Base-by-base conservation (phyloP, 2,113 vertebrate species). In the Aldabrachelys gigantea region DNA sequence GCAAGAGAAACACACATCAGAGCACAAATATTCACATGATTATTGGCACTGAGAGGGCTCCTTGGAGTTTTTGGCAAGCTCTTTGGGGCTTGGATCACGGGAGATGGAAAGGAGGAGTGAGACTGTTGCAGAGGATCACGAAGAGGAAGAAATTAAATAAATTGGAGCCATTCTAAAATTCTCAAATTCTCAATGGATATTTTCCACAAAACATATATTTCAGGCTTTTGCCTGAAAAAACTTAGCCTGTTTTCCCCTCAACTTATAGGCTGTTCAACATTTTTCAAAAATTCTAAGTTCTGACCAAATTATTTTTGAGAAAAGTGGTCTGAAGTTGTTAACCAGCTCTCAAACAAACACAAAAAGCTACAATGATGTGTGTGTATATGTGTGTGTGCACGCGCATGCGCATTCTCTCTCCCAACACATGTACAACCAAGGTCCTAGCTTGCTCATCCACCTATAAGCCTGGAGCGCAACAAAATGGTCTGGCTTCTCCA, bases 351-450 rank as follows among this genome's bases (percentile, higher is more conserved):
- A 59, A 6, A 59, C 27, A 59, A 12, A 57, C 10, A 27, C 25
- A 59, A 59, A 29, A 27, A 29, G 57, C 57, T 13, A 59, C 57
- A 29, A 59, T 12, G 13, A 2, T 29, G 27, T 29, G 59, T 62
- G n/a, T n/a, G n/a, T n/a, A n/a, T n/a, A 13, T 16, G 29, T 6
- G 29, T 3, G 29, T 2, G 9, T 8, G 5, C 25, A 1, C 11
- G 1, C 52, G 2, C 56, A 14, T 4, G 1, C 12, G 1, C 49
- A 12, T 49, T 49, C 47, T 49, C 22, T 31, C 57, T 31, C 57
- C 27, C 57, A 49, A 50, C 50, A 50, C 11, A 16, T 6, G 35
- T 13, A 31, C 59, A 62, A 35, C 12, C 13, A 35, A 35, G 29
- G 12, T 35, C 59, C 59, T 62, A 62, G 29, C 29, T 62, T 31